Conservation (phyloP, 2,113 vertebrate species). For the Pterocles burchelli region DNA sequence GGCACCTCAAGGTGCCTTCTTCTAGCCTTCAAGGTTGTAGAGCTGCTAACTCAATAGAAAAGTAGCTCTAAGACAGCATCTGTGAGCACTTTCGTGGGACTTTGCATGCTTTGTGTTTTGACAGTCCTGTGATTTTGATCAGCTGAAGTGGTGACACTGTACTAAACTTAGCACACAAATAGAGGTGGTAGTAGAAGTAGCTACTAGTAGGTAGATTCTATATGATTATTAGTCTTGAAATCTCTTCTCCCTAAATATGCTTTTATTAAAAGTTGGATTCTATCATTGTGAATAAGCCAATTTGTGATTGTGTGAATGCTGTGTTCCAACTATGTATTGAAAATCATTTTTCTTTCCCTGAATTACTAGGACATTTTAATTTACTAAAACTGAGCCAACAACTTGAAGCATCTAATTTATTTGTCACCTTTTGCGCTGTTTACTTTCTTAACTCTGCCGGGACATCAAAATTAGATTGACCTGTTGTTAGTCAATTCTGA, state of each 20-base stretch:
- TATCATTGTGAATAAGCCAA: neutral
- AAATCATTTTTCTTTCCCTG: neutral
- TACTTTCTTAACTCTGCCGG: neutral
- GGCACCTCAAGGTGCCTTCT: neutral
- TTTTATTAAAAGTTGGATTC: conserved; percentile 1
- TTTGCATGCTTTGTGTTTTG: neutral
- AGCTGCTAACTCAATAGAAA: neutral
- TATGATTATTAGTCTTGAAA: neutral
- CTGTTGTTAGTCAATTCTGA: neutral
- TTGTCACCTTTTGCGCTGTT: conserved; percentile 14
- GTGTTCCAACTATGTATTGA: neutral
- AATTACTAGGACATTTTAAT: neutral
- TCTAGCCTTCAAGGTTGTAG: neutral
- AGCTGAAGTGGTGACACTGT: neutral
- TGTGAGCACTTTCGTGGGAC: neutral
- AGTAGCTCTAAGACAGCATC: neutral
- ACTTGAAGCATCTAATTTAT: neutral
- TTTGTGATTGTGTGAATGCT: neutral
- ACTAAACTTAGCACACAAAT: neutral
- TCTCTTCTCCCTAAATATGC: neutral
- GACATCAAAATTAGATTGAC: neutral
- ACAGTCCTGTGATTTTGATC: neutral
- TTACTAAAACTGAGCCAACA: conserved; percentile 43
- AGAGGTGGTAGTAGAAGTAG: neutral
- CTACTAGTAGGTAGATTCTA: neutral